phyloP scores from a whole-genome alignment of 2,113 vertebrate genomes.

The Pedionomus torquatus region DNA sequence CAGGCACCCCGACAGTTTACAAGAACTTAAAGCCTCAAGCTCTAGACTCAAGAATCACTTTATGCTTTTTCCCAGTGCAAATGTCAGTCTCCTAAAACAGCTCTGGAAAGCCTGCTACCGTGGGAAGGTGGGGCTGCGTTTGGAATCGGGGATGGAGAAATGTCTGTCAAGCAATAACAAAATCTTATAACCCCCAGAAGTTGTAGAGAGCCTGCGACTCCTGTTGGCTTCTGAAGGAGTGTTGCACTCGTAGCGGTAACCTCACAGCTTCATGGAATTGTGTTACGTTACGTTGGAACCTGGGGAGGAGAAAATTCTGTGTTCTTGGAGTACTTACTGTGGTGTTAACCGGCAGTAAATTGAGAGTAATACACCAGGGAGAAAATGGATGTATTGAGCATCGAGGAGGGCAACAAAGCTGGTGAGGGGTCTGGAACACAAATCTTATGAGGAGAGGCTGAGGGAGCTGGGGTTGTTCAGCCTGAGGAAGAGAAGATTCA shows the following conservation, averaged over 20 bases:
- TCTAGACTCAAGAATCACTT: background rate
- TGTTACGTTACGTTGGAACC: background rate
- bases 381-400: background rate
- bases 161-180: background rate
- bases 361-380: background rate
- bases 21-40: background rate
- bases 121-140: background rate
- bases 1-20: background rate
- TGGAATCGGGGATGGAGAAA: accelerated
- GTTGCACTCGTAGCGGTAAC: accelerated
- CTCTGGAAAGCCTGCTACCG: background rate
- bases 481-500: no score
- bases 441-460: no score
- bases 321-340: background rate
- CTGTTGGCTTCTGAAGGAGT: background rate
- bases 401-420: no score
- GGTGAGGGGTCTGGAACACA: no score
- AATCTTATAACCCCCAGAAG: background rate
- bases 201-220: background rate
- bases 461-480: no score
- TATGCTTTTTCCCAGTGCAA: background rate
- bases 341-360: background rate
- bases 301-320: background rate
- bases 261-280: background rate
- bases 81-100: background rate